phyloP scores from a whole-genome alignment of 2,113 vertebrate species.

The Sus scrofa region DNA sequence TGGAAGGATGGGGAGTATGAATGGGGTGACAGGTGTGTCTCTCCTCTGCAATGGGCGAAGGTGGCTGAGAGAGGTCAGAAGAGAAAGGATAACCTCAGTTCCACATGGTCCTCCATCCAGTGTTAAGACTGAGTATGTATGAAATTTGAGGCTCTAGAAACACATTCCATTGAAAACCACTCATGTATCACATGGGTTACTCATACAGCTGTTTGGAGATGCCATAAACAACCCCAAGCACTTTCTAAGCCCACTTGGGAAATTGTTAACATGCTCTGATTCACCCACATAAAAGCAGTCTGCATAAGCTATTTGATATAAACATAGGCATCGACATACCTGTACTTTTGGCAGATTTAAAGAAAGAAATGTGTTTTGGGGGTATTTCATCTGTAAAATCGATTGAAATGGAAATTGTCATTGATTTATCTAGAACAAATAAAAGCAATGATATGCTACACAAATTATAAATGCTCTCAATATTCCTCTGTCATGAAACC shows the following conservation, averaged over 20 bases:
- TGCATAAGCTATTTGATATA: neutral
- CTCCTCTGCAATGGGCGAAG: neutral
- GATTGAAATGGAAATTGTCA: neutral
- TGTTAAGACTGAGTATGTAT: neutral
- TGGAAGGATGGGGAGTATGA: neutral
- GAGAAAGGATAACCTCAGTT: neutral
- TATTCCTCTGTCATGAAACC: neutral
- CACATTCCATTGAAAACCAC: neutral
- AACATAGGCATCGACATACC: neutral
- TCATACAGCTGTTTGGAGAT: neutral
- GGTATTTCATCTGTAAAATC: conserved; percentile 35
- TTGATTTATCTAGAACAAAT: conserved; percentile 55
- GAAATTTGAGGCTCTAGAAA: conserved; percentile 5
- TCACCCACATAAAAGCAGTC: neutral
- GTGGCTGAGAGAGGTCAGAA: neutral
- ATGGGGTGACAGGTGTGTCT: neutral
- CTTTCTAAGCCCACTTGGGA: neutral
- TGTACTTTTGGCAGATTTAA: conserved; percentile 7
- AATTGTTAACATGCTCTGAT: neutral
- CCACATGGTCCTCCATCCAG: neutral
- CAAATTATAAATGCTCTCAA: conserved; percentile 42
- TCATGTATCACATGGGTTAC: too few species aligned
- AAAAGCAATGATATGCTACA: conserved; percentile 2
- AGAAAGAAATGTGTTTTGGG: neutral
- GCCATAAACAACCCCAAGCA: neutral